Evolutionary conservation across 2,888 invertebrate species (phyloP), one percentile per base, ranked within the genome.

Genomic region (Alcis repandata): DNA sequence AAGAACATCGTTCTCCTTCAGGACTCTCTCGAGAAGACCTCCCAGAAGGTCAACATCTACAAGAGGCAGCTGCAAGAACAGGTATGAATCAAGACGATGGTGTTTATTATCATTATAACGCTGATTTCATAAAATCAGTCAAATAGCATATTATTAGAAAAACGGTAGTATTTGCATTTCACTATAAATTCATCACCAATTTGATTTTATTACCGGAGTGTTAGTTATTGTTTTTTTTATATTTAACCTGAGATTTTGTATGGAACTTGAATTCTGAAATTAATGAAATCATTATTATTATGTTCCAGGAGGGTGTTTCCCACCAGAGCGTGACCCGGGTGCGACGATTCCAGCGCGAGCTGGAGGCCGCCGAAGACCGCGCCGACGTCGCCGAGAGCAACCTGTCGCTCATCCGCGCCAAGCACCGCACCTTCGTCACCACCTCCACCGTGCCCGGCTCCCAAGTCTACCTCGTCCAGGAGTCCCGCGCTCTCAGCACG

Each of bases 351-450:
- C 99, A 99, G 93, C 96, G 99, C 83, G 99, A 99, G 94, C 94
- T 99, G 88, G 99, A 99, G 91, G 98, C 99, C 59, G 99, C 99
- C 76, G 99, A 99, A 91, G 98, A 98, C 92, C 97, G 99, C 80
- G 98, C 98, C 81, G 98, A 99, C 84, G 95, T 95, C 79, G 98
- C 98, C 79, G 98, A 99, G 94, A 97, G 97, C 95, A 98, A 97
- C 93, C 95, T 99, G 89, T 96, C 97, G 80, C 95, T 99, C 91
- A 98, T 99, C 95, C 97, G 99, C 85, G 98, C 99, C 94, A 99
- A 99, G 95, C 99, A 99, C 95, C 98, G 99, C 95, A 98, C 98
- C 91, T 98, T 98, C 94, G 98, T 98, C 86, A 98, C 98, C 95
- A 98, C 98, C 90, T 97, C 97, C 91, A 96, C 97, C 80, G 97